A percentile compares a stretch with the other conserved stretches of the same genome.
phyloP scores from a whole-genome alignment of 2,888 invertebrate species.

The Ophonus ardosiacus region DNA sequence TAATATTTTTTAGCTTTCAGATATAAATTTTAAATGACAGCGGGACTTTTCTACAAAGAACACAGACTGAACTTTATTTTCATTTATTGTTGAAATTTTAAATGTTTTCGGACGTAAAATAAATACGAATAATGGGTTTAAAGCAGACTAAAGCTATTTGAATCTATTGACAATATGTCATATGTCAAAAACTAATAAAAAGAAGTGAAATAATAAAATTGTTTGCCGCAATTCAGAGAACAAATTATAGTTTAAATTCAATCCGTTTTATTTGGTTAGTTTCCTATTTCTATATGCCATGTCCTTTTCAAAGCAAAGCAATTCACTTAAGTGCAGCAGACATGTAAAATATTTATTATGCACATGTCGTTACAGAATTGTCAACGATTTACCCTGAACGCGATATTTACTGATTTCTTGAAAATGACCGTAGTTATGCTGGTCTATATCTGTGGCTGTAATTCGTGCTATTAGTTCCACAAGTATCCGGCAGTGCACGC shows the following conservation, averaged over 20 bases:
- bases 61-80: too few relatives aligned
- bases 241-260: background rate
- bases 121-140: background rate
- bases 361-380: conserved; percentile 46
- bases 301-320: conserved; percentile 3
- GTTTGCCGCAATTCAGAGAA: background rate
- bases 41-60: too few relatives aligned
- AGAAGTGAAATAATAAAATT: background rate
- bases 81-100: too few relatives aligned
- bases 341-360: conserved; percentile 49
- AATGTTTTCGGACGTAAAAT: background rate
- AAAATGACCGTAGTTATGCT: conserved; percentile 26
- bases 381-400: conserved; percentile 31
- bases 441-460: conserved; percentile 36
- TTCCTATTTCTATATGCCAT: background rate
- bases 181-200: background rate
- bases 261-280: background rate
- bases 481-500: conserved; percentile 57
- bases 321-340: conserved; percentile 5
- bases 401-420: conserved; percentile 53
- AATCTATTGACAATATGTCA: background rate
- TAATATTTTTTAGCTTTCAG: too few relatives aligned
- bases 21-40: too few relatives aligned
- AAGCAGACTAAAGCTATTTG: background rate
- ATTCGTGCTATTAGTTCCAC: conserved; percentile 54